These are phyloP conservation scores for Aplidium turbinatum DNA, from an alignment of 23 tunicate species.

Conservation along the genomic window DNA sequence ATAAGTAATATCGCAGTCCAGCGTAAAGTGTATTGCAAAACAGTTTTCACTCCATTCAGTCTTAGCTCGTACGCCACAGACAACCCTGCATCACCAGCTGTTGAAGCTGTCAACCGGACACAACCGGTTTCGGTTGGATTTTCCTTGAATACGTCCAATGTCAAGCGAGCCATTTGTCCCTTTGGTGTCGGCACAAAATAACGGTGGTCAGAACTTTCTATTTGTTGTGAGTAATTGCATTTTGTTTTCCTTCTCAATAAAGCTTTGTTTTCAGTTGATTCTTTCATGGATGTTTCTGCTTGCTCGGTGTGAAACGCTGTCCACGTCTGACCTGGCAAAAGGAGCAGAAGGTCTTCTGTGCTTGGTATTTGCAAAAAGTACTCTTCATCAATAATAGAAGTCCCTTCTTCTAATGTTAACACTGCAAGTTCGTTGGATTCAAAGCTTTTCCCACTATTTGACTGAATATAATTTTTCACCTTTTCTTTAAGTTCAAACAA, in stretches of 20 bases:
- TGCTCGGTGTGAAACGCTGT: neutral
- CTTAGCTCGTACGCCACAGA: conserved; percentile 41
- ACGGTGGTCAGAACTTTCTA: neutral
- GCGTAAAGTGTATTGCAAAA: neutral
- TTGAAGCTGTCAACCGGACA: conserved; percentile 26
- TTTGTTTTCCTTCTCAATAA: conserved; percentile 2
- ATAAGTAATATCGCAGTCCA: conserved; percentile 22
- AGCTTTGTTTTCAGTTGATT: neutral
- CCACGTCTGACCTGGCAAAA: conserved; percentile 33
- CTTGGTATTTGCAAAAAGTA: conserved; percentile 23
- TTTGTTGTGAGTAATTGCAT: neutral
- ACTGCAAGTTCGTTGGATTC: neutral
- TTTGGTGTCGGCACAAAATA: conserved; percentile 25
- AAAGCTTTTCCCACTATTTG: neutral
- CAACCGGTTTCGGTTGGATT: conserved; percentile 12
- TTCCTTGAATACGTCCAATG: conserved; percentile 19
- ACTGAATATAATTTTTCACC: neutral
- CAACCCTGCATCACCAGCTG: conserved; percentile 30
- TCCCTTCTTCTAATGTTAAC: conserved; percentile 16
- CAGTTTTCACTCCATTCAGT: conserved; percentile 1
- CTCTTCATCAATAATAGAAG: conserved; percentile 42
- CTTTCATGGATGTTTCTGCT: neutral
- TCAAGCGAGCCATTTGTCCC: conserved; percentile 26
- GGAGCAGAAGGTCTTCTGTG: conserved; percentile 27
- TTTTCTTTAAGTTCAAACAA: conserved; percentile 7